Conservation (phyloP, 2,113 vertebrate species). For the Pitta sordida region DNA sequence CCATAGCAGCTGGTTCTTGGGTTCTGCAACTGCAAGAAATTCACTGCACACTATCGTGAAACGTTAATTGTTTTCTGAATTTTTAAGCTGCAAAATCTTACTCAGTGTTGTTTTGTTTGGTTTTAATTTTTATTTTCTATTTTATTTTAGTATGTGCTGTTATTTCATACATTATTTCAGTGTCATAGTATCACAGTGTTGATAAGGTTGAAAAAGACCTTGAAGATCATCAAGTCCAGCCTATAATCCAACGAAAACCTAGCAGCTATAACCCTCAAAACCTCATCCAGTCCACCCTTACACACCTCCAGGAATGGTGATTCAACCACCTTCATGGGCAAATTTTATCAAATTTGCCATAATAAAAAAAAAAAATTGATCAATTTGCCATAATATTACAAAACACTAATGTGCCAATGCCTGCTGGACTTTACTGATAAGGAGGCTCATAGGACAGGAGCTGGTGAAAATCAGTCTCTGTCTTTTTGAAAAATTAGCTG, state of each 20-base stretch:
- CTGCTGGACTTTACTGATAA: constrained; percentile 66
- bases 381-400: constrained; percentile 34
- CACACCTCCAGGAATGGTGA: no score
- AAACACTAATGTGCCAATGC: constrained; percentile 32
- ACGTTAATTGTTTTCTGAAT: not conserved
- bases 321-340: no score
- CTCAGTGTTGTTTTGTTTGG: not conserved
- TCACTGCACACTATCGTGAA: not conserved
- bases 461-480: constrained; percentile 57
- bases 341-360: no score
- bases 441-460: constrained; percentile 24
- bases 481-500: constrained; percentile 59
- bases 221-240: no score
- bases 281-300: no score
- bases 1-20: not conserved
- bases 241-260: no score
- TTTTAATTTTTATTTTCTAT: not conserved
- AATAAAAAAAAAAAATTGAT: no score
- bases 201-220: no score
- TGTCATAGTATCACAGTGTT: no score
- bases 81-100: constrained; percentile 36
- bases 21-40: not conserved
- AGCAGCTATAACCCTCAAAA: no score
- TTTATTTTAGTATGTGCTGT: not conserved
- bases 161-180: constrained; percentile 14